Conservation (phyloP, 2,113 vertebrate genomes). For the Machaerirhynchus nigripectus region DNA sequence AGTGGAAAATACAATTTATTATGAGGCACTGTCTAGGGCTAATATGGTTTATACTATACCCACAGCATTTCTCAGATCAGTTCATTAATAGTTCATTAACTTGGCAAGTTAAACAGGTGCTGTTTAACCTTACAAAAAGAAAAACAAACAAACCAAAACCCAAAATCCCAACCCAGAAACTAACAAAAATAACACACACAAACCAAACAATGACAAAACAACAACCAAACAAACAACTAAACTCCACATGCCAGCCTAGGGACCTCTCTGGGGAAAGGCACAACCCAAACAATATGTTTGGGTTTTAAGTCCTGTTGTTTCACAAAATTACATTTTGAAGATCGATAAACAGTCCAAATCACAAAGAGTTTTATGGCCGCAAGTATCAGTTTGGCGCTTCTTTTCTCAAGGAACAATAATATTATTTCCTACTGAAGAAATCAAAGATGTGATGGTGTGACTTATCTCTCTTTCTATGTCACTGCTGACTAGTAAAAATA, state of each 20-base stretch:
- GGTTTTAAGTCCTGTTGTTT: neutral
- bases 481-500: neutral
- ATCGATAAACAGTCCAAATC: neutral
- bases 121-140: neutral
- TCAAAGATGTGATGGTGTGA: neutral
- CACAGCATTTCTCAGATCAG: neutral
- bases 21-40: neutral
- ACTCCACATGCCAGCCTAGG: neutral
- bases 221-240: neutral
- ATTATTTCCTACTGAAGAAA: neutral
- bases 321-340: neutral
- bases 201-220: neutral
- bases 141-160: neutral
- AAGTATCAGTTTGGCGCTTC: neutral
- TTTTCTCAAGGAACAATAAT: neutral
- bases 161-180: neutral
- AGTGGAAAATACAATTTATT: neutral
- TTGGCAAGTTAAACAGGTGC: neutral
- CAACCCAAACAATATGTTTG: neutral
- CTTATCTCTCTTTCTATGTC: neutral
- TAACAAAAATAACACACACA: neutral
- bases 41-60: neutral
- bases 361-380: neutral
- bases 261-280: neutral
- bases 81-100: constrained; percentile 5